Evolutionary conservation across 2,797 vertebrate species (phyloP).

Genomic region (Podarcis siculus): DNA sequence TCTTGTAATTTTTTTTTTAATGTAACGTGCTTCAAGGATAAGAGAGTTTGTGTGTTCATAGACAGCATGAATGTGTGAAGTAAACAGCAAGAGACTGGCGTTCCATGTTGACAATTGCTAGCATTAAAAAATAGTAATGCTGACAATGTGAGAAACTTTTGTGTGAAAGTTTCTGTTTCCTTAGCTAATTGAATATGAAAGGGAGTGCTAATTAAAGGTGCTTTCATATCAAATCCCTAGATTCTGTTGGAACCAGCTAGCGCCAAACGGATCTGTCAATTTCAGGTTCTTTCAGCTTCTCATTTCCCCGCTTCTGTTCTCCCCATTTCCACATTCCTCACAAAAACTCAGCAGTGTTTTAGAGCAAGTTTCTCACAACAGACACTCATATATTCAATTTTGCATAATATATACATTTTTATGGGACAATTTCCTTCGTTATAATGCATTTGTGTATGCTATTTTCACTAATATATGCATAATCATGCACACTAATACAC

Average conservation of each 20-base stretch:
- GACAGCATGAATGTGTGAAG: not conserved
- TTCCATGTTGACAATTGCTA: not conserved
- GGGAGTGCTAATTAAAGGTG: not conserved
- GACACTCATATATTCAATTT: too few species aligned
- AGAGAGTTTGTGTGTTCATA: not conserved
- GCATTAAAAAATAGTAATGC: not conserved
- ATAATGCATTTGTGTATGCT: too few species aligned
- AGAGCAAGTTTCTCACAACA: too few species aligned
- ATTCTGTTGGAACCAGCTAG: not conserved
- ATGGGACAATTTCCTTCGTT: too few species aligned
- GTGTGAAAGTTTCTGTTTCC: not conserved
- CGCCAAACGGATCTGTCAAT: too few species aligned
- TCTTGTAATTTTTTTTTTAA: not conserved
- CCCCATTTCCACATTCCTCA: too few species aligned
- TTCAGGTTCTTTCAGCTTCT: too few species aligned
- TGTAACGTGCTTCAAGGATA: not conserved
- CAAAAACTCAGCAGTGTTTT: too few species aligned
- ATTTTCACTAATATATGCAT: too few species aligned
- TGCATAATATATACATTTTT: too few species aligned
- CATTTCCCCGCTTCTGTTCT: too few species aligned
- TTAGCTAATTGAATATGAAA: not conserved
- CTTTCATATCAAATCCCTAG: not conserved
- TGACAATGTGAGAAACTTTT: slow-evolving; percentile 2
- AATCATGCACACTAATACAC: too few species aligned
- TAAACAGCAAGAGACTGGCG: not conserved